Percentiles rank a stretch among this genome's conserved stretches.
These are phyloP conservation scores for Bombus sylvicola DNA, from an alignment of 1,140 invertebrate species.

Conservation along the genomic window DNA sequence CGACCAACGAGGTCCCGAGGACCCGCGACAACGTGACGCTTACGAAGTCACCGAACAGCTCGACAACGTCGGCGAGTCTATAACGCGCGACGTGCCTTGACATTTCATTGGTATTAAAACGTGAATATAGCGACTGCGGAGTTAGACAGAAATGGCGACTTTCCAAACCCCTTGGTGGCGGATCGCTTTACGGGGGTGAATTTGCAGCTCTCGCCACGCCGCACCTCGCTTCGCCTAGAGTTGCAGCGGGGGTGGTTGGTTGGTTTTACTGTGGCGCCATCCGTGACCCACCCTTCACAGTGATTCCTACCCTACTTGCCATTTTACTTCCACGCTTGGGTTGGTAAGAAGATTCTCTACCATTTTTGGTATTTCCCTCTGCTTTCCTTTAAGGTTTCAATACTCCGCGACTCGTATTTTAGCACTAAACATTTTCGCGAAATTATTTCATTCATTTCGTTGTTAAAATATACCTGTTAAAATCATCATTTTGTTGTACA, in stretches of 20 bases:
- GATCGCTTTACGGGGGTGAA: slow-evolving; percentile 63
- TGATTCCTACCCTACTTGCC: background rate
- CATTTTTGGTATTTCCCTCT: background rate
- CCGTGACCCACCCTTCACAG: slow-evolving; percentile 49
- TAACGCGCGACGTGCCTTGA: slow-evolving; percentile 71
- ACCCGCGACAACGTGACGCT: slow-evolving; percentile 52
- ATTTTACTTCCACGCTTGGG: slow-evolving; percentile 7
- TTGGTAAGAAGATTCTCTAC: slow-evolving; percentile 47
- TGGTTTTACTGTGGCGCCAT: slow-evolving; percentile 69
- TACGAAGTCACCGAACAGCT: slow-evolving; percentile 46
- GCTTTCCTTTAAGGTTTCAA: background rate
- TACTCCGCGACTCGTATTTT: background rate
- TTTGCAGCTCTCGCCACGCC: slow-evolving; percentile 49
- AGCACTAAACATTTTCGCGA: too few species aligned
- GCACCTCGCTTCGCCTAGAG: slow-evolving; percentile 37
- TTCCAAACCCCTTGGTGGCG: slow-evolving; percentile 68
- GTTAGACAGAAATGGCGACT: slow-evolving; percentile 79
- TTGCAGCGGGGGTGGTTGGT: slow-evolving; percentile 40
- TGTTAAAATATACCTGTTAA: too few species aligned
- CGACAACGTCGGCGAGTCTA: slow-evolving; percentile 63
- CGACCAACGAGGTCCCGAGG: slow-evolving; percentile 41
- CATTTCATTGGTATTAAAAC: slow-evolving; percentile 74
- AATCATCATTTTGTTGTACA: too few species aligned
- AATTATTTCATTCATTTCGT: too few species aligned
- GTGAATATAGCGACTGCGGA: slow-evolving; percentile 71